Evolutionary conservation across 1,140 invertebrate species (phyloP).

Genomic region (Eupeodes corollae): DNA sequence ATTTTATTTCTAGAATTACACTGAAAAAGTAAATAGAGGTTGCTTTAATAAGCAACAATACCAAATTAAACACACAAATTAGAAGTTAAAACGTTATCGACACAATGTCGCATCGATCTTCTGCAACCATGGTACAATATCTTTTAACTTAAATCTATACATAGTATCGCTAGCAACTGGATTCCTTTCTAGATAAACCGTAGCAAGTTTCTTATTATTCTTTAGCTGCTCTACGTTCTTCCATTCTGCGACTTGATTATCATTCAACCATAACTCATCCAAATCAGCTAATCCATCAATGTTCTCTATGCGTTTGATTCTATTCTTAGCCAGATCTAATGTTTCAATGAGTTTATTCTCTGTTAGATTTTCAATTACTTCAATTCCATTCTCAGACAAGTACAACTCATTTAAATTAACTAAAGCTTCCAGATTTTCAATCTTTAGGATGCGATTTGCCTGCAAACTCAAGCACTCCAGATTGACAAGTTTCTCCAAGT

Average conservation of each 20-base stretch:
- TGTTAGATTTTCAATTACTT: constrained; percentile 59
- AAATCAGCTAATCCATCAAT: constrained; percentile 61
- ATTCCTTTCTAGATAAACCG: constrained; percentile 90
- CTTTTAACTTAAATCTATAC: constrained; percentile 85
- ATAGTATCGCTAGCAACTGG: constrained; percentile 72
- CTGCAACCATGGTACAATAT: constrained; percentile 70
- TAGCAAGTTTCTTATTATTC: constrained; percentile 64
- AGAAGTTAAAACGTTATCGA: constrained; percentile 30
- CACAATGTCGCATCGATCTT: constrained; percentile 95
- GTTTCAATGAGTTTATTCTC: constrained; percentile 65
- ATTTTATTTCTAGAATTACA: no score
- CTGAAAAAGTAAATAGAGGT: no score
- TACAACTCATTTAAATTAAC: constrained; percentile 78
- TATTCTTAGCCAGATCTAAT: constrained; percentile 83
- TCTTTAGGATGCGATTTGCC: constrained; percentile 76
- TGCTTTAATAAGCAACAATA: no score
- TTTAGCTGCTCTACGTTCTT: constrained; percentile 64
- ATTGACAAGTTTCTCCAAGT: constrained; percentile 64
- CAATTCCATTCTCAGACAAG: constrained; percentile 87
- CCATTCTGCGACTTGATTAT: constrained; percentile 85
- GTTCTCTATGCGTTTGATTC: constrained; percentile 72
- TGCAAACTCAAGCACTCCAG: constrained; percentile 81
- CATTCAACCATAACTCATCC: constrained; percentile 93
- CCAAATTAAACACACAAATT: no score
- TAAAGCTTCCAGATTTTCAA: constrained; percentile 74